phyloP scores from a whole-genome alignment of 2,797 vertebrate genomes.

The Varecia variegata region DNA sequence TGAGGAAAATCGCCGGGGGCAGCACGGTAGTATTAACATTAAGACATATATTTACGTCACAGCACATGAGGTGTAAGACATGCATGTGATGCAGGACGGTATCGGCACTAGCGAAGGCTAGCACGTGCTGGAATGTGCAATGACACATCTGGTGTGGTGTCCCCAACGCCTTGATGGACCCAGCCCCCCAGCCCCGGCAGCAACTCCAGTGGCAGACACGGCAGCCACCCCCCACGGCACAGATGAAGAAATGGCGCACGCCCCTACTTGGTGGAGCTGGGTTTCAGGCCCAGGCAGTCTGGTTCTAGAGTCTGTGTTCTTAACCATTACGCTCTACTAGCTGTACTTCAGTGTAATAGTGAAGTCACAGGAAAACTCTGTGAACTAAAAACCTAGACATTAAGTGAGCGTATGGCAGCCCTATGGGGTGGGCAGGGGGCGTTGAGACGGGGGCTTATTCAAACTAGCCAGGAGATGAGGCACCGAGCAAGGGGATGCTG shows the following conservation, averaged over 20 bases:
- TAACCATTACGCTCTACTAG: fast-evolving
- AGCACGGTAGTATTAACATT: not conserved
- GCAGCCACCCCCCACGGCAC: not conserved
- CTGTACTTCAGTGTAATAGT: fast-evolving
- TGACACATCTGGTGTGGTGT: fast-evolving
- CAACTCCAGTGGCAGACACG: not conserved
- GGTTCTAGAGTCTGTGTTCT: no score
- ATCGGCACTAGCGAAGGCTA: not conserved
- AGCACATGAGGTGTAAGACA: not conserved
- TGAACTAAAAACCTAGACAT: no score
- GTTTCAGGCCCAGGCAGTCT: not conserved
- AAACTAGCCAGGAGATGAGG: not conserved
- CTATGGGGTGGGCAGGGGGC: no score
- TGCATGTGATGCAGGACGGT: not conserved
- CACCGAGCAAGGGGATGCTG: fast-evolving
- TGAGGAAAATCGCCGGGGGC: not conserved
- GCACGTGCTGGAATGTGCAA: fast-evolving
- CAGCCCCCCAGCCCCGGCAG: not conserved
- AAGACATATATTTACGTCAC: not conserved
- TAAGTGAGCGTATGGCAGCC: not conserved
- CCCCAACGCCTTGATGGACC: fast-evolving
- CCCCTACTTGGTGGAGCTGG: fast-evolving
- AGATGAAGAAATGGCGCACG: not conserved
- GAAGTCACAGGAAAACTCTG: not conserved
- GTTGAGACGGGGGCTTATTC: not conserved